phyloP scores from a whole-genome alignment of 2,113 vertebrate genomes.

The Arenaria interpres region DNA sequence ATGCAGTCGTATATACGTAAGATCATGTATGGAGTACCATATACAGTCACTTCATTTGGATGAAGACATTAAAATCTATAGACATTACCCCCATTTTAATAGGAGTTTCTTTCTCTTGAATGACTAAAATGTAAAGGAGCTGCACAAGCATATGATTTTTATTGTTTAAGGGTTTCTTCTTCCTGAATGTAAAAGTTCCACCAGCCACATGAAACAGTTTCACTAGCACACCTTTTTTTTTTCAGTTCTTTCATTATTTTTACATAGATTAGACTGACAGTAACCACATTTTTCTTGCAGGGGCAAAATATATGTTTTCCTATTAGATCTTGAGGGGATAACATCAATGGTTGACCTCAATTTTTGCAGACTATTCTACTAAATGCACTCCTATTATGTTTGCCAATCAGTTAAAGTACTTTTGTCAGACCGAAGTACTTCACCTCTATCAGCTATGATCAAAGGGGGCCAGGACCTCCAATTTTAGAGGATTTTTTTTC shows the following conservation, averaged over 20 bases:
- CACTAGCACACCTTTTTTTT: background rate
- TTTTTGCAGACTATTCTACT: conserved; percentile 36
- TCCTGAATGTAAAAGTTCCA: background rate
- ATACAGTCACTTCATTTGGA: background rate
- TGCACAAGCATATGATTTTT: background rate
- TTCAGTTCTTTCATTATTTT: background rate
- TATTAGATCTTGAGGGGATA: conserved; percentile 39
- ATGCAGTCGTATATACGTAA: background rate
- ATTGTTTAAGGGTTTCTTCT: background rate
- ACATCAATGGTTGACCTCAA: conserved; percentile 49
- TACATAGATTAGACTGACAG: conserved; percentile 35
- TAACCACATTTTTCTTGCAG: conserved; percentile 16
- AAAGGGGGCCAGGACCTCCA: conserved; percentile 18
- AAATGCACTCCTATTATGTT: conserved; percentile 40
- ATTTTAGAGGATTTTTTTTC: background rate
- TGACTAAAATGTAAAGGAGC: background rate
- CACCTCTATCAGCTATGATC: conserved; percentile 46
- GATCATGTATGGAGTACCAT: background rate
- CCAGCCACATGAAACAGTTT: background rate
- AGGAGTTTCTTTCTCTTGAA: background rate
- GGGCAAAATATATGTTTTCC: conserved; percentile 20
- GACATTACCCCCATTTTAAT: background rate
- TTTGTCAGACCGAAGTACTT: conserved; percentile 20
- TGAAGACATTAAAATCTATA: background rate
- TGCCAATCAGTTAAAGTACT: conserved; percentile 50